phyloP scores from a whole-genome alignment of 2,113 vertebrate genomes.

The Paedocypris sp. region DNA sequence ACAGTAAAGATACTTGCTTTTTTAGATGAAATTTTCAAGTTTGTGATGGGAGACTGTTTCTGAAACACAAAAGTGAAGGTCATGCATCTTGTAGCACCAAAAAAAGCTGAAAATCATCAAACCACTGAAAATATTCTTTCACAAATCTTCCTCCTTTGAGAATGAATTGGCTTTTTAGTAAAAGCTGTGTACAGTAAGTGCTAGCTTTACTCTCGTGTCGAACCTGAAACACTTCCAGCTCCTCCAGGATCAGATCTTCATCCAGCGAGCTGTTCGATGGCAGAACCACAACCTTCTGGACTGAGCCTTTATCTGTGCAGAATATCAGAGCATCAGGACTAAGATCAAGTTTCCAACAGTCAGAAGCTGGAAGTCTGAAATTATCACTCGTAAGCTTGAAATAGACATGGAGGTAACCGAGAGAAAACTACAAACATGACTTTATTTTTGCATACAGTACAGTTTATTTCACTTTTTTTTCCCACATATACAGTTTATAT shows the following conservation, averaged over 20 bases:
- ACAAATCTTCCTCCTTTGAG: background rate
- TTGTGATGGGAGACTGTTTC: conserved; percentile 79
- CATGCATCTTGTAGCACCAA: too few relatives aligned
- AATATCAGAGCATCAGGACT: conserved; percentile 18
- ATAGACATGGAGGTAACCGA: too few relatives aligned
- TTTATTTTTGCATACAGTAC: too few relatives aligned
- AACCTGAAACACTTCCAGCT: conserved; percentile 96
- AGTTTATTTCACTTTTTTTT: too few relatives aligned
- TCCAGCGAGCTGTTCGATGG: conserved; percentile 76
- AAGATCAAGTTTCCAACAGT: background rate
- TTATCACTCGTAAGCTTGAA: too few relatives aligned
- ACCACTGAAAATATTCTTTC: too few relatives aligned
- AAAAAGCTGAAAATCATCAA: too few relatives aligned
- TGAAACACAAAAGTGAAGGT: conserved; percentile 53
- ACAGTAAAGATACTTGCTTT: conserved; percentile 70
- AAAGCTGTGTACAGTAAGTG: background rate
- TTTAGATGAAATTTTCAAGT: conserved; percentile 92
- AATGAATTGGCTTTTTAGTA: background rate
- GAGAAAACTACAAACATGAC: too few relatives aligned
- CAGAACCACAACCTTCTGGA: conserved; percentile 92
- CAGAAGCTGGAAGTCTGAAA: too few relatives aligned
- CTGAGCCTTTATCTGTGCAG: conserved; percentile 76
- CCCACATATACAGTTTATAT: too few relatives aligned
- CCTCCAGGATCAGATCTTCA: conserved; percentile 90
- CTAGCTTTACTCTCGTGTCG: conserved; percentile 31